Percentiles rank a stretch among this genome's conserved stretches.
phyloP scores from a whole-genome alignment of 2,797 vertebrate genomes.

The Echiichthys vipera region DNA sequence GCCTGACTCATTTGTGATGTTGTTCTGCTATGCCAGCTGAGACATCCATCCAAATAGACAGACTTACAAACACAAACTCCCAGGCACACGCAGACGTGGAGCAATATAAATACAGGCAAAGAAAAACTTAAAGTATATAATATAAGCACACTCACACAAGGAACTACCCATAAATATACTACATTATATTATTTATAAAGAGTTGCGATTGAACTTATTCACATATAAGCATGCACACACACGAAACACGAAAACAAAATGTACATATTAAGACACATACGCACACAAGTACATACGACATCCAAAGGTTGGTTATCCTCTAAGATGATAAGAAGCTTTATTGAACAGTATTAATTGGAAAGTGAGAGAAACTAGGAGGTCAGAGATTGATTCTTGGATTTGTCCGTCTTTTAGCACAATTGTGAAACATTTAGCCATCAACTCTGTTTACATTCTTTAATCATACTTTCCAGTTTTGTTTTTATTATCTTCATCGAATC shows the following conservation, averaged over 20 bases:
- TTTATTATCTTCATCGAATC: neutral
- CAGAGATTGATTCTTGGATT: neutral
- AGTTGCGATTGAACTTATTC: neutral
- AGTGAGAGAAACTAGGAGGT: neutral
- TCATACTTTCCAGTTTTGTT: neutral
- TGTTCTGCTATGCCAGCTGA: constrained; percentile 64
- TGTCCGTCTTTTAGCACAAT: neutral
- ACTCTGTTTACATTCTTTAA: neutral
- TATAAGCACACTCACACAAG: neutral
- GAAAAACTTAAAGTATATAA: constrained; percentile 24
- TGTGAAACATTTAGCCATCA: neutral
- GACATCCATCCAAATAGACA: constrained; percentile 68
- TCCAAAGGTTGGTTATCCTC: too few relatives aligned
- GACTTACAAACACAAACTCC: constrained; percentile 57
- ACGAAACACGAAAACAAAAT: too few relatives aligned
- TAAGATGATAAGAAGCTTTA: too few relatives aligned
- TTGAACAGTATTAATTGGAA: neutral
- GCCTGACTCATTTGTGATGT: constrained; percentile 71
- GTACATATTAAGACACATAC: too few relatives aligned
- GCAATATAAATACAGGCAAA: constrained; percentile 13
- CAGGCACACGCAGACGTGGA: constrained; percentile 6
- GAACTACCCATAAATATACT: neutral
- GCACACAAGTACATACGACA: too few relatives aligned
- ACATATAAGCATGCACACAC: neutral
- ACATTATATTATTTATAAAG: neutral